Evolutionary conservation across 2,797 vertebrate genomes (phyloP).

Genomic region (Ciconia nigra): DNA sequence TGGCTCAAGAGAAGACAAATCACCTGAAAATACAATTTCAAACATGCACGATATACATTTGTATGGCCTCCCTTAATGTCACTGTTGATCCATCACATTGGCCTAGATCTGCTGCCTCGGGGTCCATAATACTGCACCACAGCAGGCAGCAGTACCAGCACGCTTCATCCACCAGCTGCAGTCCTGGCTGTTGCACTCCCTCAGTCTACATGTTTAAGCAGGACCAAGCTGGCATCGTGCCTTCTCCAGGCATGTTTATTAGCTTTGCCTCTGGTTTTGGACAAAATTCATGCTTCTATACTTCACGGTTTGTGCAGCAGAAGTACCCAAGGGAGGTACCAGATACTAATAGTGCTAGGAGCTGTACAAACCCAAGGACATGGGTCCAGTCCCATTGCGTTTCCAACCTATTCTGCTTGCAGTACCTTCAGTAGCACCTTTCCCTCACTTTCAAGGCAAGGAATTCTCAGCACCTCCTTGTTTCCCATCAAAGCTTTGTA

Average conservation of each 20-base stretch:
- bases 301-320: not conserved
- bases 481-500: not conserved
- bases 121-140: not conserved
- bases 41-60: not conserved
- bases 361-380: not conserved
- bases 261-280: not conserved
- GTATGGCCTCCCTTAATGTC: not conserved
- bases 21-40: not conserved
- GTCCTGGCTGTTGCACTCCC: not conserved
- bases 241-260: not conserved
- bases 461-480: not conserved
- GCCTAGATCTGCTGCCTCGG: not conserved
- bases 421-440: not conserved
- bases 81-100: not conserved
- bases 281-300: not conserved
- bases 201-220: not conserved
- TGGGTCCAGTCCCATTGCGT: fast-evolving
- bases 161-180: not conserved
- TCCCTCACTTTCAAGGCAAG: not conserved
- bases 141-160: not conserved
- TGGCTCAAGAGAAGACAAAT: not conserved
- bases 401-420: not conserved
- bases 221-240: not conserved
- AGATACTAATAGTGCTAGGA: not conserved
- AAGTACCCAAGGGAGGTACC: not conserved